Base-by-base conservation (phyloP, 2,113 vertebrate genomes). In the Tyto alba region DNA sequence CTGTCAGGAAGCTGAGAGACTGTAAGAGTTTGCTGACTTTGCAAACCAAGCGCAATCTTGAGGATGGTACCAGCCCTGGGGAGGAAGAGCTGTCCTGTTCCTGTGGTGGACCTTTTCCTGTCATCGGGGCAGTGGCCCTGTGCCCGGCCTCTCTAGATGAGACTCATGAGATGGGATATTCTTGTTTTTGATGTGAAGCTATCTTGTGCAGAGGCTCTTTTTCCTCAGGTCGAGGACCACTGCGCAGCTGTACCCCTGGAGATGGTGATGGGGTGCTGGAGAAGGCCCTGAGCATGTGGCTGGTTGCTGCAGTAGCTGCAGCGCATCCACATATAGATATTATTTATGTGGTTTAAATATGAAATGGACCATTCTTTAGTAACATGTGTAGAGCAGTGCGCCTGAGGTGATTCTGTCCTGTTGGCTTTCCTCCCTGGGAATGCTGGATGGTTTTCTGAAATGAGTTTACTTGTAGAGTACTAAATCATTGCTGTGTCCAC, bases 1-100 rank as follows among this genome's bases (percentile, higher is more conserved):
- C 29, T 81, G 74, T 94, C 87, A 93, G 96, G 95, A 96, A 96
- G 62, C 59, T 1, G 45, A 23, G 62, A 92, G 53, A 63, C 81
- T 89, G 77, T 25, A 52, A 72, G 69, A 85, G 45, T 48, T 48
- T 75, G 77, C 52, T 57, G 7, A 71, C 50, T 88, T 45, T 53
- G 57, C 68, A 77, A 73, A 76, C 36, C 7, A 88, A 87, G 38
- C 17, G 11, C 32, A 21, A 48, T 90, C 0, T 14, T 3, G 29
- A 43, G 63, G 53, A 20, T 87, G 79, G 71, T 77, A 85, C 66
- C 53, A 60, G 32, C 88, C 57, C 79, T 2, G 1, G 59, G 56
- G 60, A 87, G 92, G 88, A 93, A 94, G 88, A 92, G 36, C 84
- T 2, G 3, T 81, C 66, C 56, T 3, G 2, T 72, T 94, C 88